These are phyloP conservation scores for Coelopa pilipes DNA, from an alignment of 2,888 invertebrate species.

Conservation along the genomic window DNA sequence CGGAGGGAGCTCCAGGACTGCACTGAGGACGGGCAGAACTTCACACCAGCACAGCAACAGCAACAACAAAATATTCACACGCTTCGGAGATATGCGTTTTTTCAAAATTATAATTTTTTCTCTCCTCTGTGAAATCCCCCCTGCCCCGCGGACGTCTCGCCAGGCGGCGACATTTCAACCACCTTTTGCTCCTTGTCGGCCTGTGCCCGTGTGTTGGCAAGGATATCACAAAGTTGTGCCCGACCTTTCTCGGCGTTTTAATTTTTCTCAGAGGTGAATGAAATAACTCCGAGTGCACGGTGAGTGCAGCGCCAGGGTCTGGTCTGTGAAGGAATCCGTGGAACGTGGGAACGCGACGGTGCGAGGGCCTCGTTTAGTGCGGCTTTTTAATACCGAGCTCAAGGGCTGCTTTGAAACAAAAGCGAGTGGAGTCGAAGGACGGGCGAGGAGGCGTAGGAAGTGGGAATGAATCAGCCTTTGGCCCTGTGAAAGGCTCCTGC, in stretches of 20 bases:
- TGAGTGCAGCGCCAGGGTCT: slow-evolving; percentile 20
- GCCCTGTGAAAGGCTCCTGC: too few relatives aligned
- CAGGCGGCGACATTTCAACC: slow-evolving; percentile 26
- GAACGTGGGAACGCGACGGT: slow-evolving; percentile 27
- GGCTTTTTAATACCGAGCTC: too few relatives aligned
- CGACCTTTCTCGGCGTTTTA: not conserved
- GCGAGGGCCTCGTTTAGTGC: too few relatives aligned
- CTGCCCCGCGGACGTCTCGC: not conserved
- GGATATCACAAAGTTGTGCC: slow-evolving; percentile 30
- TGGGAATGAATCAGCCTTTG: too few relatives aligned
- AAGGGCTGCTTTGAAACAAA: too few relatives aligned
- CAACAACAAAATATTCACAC: slow-evolving; percentile 25
- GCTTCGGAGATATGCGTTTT: slow-evolving; percentile 29
- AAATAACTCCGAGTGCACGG: not conserved
- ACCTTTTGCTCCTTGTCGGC: slow-evolving; percentile 19
- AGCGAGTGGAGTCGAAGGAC: too few relatives aligned
- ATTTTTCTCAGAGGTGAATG: slow-evolving; percentile 7
- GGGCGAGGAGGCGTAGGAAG: too few relatives aligned
- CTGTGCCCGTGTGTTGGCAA: slow-evolving; percentile 12
- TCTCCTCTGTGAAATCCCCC: not conserved
- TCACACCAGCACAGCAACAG: slow-evolving; percentile 10
- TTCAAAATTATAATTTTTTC: slow-evolving; percentile 27
- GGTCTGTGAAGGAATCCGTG: slow-evolving; percentile 20
- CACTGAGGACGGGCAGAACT: not conserved
- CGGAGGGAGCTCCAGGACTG: not conserved